Evolutionary conservation across 2,888 invertebrate species (phyloP), one percentile per base, ranked within the genome.

Genomic region (Epinotia ramella): DNA sequence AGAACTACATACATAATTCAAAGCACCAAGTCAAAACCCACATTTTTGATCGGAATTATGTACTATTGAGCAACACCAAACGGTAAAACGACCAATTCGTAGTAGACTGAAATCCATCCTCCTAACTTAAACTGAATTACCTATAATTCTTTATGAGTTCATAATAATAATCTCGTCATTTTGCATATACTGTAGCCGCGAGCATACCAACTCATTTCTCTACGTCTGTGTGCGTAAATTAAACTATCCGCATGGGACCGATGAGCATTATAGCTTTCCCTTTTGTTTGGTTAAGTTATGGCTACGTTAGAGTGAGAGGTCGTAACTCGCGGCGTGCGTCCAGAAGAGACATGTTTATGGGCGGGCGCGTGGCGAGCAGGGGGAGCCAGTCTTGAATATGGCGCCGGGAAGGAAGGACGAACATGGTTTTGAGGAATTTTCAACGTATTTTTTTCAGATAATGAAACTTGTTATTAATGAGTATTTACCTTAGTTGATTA

Each of bases 181-280:
- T 18, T 57, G 40, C 71, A 40, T 77, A 65, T 77, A 77, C 76
- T 76, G 76, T 57, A 49, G 18, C 64, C 66, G 83, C 84, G 85
- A 90, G 91, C 92, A 93, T 91, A 93, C 93, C 91, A 93, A 90
- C 92, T 93, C 93, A 92, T 91, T 89, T 89, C 80, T 83, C 84
- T 88, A 84, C 87, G 84, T 85, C 83, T 91, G 94, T 94, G 94
- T 94, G 93, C 88, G 94, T 93, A 92, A 93, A 92, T 93, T 94
- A 91, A 94, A 93, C 92, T 92, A 93, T 93, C 90, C 94, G 91
- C 94, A 90, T 88, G 94, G 94, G 94, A 93, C 92, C 93, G 93
- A 91, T 93, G 93, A 92, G 87, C 86, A 90, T 93, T 91, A 94
- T 94, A 94, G 93, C 94, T 94, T 94, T 94, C 94, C 93, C 94